These are phyloP conservation scores for Dilophus febrilis DNA, from an alignment of 2,888 invertebrate genomes.

Conservation along the genomic window DNA sequence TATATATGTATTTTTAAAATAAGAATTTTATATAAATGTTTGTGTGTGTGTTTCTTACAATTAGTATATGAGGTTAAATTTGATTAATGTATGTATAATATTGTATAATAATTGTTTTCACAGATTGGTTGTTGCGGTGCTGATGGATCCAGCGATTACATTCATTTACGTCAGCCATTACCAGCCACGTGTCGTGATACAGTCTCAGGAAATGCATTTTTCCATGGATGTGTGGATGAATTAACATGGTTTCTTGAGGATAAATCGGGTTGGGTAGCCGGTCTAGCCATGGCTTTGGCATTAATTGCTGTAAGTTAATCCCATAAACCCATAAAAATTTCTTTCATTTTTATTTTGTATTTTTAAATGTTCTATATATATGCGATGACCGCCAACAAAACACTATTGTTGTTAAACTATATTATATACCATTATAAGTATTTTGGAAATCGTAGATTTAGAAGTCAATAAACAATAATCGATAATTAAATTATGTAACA, in stretches of 20 bases:
- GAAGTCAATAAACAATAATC: too few species aligned
- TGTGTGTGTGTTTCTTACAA: too few species aligned
- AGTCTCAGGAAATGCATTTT: constrained; percentile 76
- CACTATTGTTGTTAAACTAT: too few species aligned
- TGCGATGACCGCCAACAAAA: too few species aligned
- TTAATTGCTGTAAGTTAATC: constrained; percentile 53
- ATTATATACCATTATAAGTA: too few species aligned
- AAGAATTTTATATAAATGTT: too few species aligned
- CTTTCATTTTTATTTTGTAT: constrained; percentile 4
- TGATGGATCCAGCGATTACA: constrained; percentile 68
- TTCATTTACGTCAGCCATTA: constrained; percentile 55
- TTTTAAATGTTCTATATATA: constrained; percentile 13
- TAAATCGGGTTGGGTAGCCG: constrained; percentile 69
- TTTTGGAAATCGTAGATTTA: too few species aligned
- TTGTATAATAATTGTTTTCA: constrained; percentile 1
- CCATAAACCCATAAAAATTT: too few species aligned
- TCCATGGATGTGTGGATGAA: constrained; percentile 75
- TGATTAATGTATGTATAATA: too few species aligned
- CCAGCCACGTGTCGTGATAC: constrained; percentile 73
- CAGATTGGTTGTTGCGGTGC: constrained; percentile 85
- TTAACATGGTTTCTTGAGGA: constrained; percentile 77
- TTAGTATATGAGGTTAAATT: too few species aligned
- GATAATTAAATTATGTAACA: too few species aligned
- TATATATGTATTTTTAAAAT: too few species aligned
- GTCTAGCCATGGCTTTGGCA: constrained; percentile 56